phyloP scores from a whole-genome alignment of 2,797 vertebrate species.

The Heterohyrax brucei region DNA sequence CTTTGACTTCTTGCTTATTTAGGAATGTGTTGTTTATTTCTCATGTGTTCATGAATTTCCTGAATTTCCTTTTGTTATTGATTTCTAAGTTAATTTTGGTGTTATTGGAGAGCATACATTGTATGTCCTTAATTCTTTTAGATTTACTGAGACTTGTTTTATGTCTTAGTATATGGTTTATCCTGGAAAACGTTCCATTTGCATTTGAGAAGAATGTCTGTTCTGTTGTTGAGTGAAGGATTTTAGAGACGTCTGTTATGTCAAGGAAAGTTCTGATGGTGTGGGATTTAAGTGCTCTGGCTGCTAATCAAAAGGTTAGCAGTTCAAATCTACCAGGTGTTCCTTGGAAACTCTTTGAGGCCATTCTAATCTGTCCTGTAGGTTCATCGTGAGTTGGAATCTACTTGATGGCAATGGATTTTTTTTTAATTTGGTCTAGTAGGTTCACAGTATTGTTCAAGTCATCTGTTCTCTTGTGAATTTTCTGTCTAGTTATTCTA shows the following conservation, averaged over 20 bases:
- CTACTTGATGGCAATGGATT: too few relatives aligned
- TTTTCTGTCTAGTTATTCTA: neutral
- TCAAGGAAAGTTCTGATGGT: neutral
- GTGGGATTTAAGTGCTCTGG: too few relatives aligned
- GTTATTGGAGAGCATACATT: neutral
- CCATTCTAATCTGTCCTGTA: too few relatives aligned
- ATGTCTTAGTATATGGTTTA: neutral
- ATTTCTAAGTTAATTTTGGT: conserved; percentile 60
- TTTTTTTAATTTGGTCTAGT: too few relatives aligned
- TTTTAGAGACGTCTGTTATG: neutral
- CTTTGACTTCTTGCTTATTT: neutral
- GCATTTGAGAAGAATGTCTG: neutral
- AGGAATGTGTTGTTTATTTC: neutral
- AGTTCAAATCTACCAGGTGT: too few relatives aligned
- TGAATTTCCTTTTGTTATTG: conserved; percentile 1
- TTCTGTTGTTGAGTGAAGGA: neutral
- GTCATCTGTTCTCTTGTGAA: neutral
- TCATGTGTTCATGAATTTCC: neutral
- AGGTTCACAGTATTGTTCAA: neutral
- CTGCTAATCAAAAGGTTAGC: too few relatives aligned
- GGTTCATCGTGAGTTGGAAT: too few relatives aligned
- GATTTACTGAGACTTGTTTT: neutral
- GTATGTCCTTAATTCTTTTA: conserved; percentile 26
- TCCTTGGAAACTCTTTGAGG: too few relatives aligned
- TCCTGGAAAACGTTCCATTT: neutral